A percentile compares a stretch with the other conserved stretches of the same genome.
These are phyloP conservation scores for Heliconius nattereri DNA, from an alignment of 1,140 invertebrate species.

Conservation along the genomic window DNA sequence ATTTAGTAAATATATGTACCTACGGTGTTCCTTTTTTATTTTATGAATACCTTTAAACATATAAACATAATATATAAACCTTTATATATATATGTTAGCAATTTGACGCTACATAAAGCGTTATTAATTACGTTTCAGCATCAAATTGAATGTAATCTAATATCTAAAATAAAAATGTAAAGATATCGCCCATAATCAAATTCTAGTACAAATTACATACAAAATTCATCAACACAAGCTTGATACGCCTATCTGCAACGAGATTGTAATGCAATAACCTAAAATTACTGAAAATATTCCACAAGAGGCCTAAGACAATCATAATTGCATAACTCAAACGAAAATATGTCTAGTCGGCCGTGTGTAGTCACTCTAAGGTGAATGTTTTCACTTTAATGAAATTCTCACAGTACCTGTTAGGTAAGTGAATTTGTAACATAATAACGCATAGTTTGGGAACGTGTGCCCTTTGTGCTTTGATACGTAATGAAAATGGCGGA, in stretches of 20 bases:
- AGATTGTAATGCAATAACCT: constrained; percentile 19
- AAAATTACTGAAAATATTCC: constrained; percentile 36
- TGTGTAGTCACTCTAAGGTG: constrained; percentile 35
- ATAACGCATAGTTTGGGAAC: constrained; percentile 36
- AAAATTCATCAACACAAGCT: constrained; percentile 2
- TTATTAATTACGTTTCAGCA: background rate
- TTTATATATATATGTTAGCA: background rate
- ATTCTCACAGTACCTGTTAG: constrained; percentile 36
- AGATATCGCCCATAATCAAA: background rate
- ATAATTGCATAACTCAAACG: constrained; percentile 36
- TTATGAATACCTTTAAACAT: background rate
- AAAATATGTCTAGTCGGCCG: constrained; percentile 34
- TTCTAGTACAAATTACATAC: background rate
- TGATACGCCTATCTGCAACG: constrained; percentile 18
- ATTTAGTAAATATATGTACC: background rate
- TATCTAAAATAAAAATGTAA: background rate
- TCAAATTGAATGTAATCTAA: background rate
- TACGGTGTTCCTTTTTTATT: background rate
- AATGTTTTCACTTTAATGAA: constrained; percentile 38
- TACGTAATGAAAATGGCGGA: constrained; percentile 34
- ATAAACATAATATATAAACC: no score
- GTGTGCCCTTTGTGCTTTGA: constrained; percentile 32
- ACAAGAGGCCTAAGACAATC: constrained; percentile 38
- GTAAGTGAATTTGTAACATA: constrained; percentile 34
- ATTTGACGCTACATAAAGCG: background rate